Evolutionary conservation across 2,113 vertebrate species (phyloP), one percentile per base, ranked within the genome.

Genomic region (Nothocercus julius): DNA sequence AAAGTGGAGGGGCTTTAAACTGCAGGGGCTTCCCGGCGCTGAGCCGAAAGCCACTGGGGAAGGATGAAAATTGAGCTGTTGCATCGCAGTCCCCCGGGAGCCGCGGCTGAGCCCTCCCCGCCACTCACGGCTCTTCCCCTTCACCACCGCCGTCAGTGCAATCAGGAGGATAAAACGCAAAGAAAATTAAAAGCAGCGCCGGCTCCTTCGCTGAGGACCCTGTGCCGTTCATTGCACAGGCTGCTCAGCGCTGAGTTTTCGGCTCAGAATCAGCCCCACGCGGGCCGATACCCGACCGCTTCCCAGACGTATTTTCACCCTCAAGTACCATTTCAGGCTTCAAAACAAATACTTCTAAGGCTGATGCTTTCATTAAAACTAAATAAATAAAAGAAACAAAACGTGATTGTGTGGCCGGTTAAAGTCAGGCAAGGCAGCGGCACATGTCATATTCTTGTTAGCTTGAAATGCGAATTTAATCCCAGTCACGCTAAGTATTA

Each of bases 281-380:
- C 62, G 7, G 30, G 63, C 63, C 15, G 54, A 32, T 58, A 10
- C 54, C 63, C 63, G 11, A 44, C 19, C 5, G 16, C 38, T 42
- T 42, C 17, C 27, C 63, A 7, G 8, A 19, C 27, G 27, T 8
- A 12, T 66, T 28, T 42, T 66, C 16, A 44, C 77, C 16, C 24
- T 8, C 3, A 24, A 0, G 5, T 13, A 20, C 13, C 2, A 0
- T 32, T 84, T 72, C 0, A 14, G 28, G 42, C 17, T 79, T 51
- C 18, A 40, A 68, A 13, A 66, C 11, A 42, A 42, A 66, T 12
- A 18, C 40, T 42, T 21, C 38, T 42, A 47, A 44, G 34, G 22
- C 16, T 22, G 66, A 47, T 45, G 67, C 15, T 47, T 58, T 74
- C 21, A 21, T 61, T 20, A 5, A 25, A 11, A 9, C 10, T 7